phyloP scores from a whole-genome alignment of 2,113 vertebrate species.

The Sisor rabdophorus region DNA sequence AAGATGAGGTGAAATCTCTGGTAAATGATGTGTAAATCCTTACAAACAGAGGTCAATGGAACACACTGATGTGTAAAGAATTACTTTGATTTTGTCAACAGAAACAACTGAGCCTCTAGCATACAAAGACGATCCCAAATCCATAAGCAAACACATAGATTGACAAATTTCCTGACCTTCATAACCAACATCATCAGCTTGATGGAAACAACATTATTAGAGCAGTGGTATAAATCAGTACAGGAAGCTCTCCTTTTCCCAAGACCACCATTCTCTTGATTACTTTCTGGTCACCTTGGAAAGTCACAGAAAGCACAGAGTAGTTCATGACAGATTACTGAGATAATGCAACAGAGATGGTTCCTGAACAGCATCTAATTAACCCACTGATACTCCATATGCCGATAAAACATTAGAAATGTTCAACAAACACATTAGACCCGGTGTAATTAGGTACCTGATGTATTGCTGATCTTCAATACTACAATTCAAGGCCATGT shows the following conservation, averaged over 20 bases:
- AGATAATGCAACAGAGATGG: conserved; percentile 55
- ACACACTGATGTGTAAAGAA: conserved; percentile 31
- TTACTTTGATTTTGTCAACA: conserved; percentile 23
- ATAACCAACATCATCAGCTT: conserved; percentile 55
- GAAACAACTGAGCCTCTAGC: conserved; percentile 32
- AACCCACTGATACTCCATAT: conserved; percentile 43
- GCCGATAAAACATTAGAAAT: conserved; percentile 56
- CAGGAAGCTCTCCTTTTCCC: conserved; percentile 35
- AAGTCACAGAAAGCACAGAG: conserved; percentile 26
- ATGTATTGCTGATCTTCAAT: conserved; percentile 45
- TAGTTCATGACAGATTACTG: conserved; percentile 41
- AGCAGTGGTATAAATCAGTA: conserved; percentile 63
- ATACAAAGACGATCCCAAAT: not conserved
- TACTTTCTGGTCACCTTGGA: conserved; percentile 70
- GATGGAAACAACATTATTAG: conserved; percentile 68
- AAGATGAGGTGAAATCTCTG: not conserved
- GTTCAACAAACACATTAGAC: conserved; percentile 58
- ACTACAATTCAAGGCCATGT: conserved; percentile 42
- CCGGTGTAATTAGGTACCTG: conserved; percentile 59
- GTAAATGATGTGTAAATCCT: conserved; percentile 1
- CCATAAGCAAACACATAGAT: conserved; percentile 35
- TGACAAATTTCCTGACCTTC: conserved; percentile 55
- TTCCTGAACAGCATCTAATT: conserved; percentile 54
- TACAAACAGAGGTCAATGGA: conserved; percentile 22
- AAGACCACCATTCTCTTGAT: conserved; percentile 22